A percentile compares a stretch with the other conserved stretches of the same genome.
Evolutionary conservation across 2,888 invertebrate species (phyloP).

Genomic region (Heliconius aoede): DNA sequence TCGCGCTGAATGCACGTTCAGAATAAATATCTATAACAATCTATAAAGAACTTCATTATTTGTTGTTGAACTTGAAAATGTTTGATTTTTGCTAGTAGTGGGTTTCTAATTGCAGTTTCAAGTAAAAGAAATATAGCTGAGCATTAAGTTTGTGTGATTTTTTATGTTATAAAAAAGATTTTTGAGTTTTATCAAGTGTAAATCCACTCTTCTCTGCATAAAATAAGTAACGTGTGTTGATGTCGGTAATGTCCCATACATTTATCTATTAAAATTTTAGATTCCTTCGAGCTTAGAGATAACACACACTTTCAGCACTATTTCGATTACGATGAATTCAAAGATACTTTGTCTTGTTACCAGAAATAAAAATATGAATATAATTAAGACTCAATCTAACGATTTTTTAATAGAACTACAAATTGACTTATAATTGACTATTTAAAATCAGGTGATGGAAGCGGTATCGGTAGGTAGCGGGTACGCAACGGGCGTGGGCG

Average conservation of each 20-base stretch:
- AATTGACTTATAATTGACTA: too few relatives aligned
- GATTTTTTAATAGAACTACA: too few relatives aligned
- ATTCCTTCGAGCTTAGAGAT: too few relatives aligned
- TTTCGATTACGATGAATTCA: too few relatives aligned
- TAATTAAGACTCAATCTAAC: too few relatives aligned
- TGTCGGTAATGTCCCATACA: too few relatives aligned
- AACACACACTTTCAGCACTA: too few relatives aligned
- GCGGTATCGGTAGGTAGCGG: conserved; percentile 77
- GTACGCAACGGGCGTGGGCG: conserved; percentile 60
- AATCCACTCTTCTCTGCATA: not conserved
- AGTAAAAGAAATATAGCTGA: not conserved
- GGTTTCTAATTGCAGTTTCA: not conserved
- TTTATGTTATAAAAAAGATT: not conserved
- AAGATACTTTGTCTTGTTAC: too few relatives aligned
- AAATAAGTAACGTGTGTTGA: not conserved
- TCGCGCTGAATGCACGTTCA: not conserved
- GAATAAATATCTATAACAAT: not conserved
- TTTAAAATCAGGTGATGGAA: conserved; percentile 71
- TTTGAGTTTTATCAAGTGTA: not conserved
- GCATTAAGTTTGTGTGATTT: not conserved
- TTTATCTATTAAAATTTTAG: too few relatives aligned
- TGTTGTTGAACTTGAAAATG: not conserved
- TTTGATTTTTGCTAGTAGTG: not conserved
- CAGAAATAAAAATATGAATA: too few relatives aligned
- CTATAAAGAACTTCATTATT: not conserved